These are phyloP conservation scores for Mesochorus sp. DNA, from an alignment of 2,888 invertebrate genomes.

Conservation along the genomic window DNA sequence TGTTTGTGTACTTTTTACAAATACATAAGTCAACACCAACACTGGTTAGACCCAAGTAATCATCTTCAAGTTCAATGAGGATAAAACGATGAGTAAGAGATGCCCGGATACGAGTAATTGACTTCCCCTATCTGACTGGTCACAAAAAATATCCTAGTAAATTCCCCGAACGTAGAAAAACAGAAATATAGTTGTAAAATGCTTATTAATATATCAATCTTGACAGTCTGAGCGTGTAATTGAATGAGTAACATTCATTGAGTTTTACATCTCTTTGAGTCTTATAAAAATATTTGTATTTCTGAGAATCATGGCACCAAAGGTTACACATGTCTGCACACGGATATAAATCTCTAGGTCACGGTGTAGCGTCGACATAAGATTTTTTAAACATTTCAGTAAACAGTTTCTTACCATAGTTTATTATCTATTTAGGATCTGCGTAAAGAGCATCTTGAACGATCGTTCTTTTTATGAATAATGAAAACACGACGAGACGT, in stretches of 20 bases:
- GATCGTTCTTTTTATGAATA: not conserved
- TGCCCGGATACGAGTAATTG: constrained; percentile 25
- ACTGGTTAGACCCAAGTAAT: constrained; percentile 24
- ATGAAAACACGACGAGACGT: constrained; percentile 8
- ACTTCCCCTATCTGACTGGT: constrained; percentile 11
- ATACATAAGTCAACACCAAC: constrained; percentile 4
- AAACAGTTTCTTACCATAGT: not conserved
- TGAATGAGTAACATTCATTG: constrained; percentile 17
- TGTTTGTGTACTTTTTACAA: not conserved
- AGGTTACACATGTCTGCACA: not conserved
- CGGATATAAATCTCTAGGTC: constrained; percentile 9
- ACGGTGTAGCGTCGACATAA: not conserved
- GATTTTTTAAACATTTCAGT: not conserved
- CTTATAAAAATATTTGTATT: constrained; percentile 31
- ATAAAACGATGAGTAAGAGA: constrained; percentile 14
- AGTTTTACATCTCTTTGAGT: not conserved
- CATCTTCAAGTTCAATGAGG: constrained; percentile 24
- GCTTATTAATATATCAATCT: not conserved
- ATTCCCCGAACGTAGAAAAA: constrained; percentile 13
- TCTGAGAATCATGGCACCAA: not conserved
- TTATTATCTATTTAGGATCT: not conserved
- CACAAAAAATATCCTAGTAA: not conserved
- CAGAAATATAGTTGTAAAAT: constrained; percentile 13
- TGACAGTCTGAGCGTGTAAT: not conserved
- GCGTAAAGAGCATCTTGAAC: not conserved